phyloP scores from a whole-genome alignment of 2,113 vertebrate genomes.

The Platanista minor region DNA sequence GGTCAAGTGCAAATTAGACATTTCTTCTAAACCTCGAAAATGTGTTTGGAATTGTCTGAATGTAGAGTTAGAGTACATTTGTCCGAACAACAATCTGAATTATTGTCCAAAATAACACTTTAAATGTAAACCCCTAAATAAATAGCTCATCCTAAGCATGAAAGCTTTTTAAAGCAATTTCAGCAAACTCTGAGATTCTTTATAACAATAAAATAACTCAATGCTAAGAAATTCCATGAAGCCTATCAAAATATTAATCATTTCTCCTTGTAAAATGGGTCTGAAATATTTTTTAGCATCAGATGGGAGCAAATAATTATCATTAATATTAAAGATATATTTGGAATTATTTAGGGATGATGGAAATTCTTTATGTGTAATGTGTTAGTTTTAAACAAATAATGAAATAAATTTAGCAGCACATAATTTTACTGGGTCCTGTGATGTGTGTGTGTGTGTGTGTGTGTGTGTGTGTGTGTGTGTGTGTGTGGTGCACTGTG shows the following conservation, averaged over 20 bases:
- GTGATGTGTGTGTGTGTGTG: not conserved
- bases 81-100: not conserved
- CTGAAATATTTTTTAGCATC: not conserved
- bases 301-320: not conserved
- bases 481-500: not conserved
- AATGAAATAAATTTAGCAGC: not conserved
- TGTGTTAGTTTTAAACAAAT: not conserved
- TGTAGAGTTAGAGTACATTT: not conserved
- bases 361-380: not conserved
- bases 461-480: not conserved
- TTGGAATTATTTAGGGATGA: not conserved
- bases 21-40: conserved; percentile 5
- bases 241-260: not conserved
- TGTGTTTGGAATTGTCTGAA: not conserved
- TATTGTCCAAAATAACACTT: not conserved
- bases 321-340: not conserved
- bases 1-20: not conserved
- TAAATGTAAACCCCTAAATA: not conserved
- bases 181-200: not conserved
- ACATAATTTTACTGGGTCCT: not conserved
- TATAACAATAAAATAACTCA: not conserved
- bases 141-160: not conserved
- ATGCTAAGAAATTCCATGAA: not conserved
- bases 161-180: conserved; percentile 10
- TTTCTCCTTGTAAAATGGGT: not conserved